These are phyloP conservation scores for Bucorvus abyssinicus DNA, from an alignment of 2,797 vertebrate species.

Conservation along the genomic window DNA sequence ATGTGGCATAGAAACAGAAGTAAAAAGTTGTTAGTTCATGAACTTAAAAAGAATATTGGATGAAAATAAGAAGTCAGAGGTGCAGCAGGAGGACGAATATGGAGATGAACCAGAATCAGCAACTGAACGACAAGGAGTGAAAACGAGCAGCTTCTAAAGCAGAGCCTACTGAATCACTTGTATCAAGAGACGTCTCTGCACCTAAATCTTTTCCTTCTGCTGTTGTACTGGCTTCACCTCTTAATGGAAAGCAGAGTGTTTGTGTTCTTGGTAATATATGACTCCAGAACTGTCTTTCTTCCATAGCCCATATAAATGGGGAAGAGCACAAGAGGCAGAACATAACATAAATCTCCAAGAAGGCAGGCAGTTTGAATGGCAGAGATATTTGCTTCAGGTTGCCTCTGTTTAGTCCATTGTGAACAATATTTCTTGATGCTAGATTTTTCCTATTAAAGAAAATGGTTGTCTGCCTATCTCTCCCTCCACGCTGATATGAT, in stretches of 20 bases:
- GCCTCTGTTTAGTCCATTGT: neutral
- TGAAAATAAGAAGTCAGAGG: neutral
- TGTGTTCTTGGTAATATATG: neutral
- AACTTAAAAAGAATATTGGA: neutral
- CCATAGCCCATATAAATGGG: neutral
- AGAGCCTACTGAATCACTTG: neutral
- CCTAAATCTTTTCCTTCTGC: neutral
- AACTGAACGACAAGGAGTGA: neutral
- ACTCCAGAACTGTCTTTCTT: neutral
- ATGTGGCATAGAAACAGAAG: neutral
- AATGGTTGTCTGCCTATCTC: neutral
- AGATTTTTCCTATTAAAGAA: neutral
- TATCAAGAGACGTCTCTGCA: neutral
- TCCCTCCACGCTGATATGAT: neutral
- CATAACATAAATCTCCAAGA: neutral
- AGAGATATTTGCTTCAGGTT: neutral
- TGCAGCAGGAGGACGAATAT: neutral
- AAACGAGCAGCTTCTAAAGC: neutral
- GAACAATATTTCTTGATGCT: neutral
- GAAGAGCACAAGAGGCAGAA: neutral
- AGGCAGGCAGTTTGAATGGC: neutral
- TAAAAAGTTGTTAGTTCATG: neutral
- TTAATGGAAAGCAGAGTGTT: neutral
- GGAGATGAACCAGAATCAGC: neutral
- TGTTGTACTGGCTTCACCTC: neutral